Base-by-base conservation (phyloP, 2,888 invertebrate genomes). In the Steinernema hermaphroditum region DNA sequence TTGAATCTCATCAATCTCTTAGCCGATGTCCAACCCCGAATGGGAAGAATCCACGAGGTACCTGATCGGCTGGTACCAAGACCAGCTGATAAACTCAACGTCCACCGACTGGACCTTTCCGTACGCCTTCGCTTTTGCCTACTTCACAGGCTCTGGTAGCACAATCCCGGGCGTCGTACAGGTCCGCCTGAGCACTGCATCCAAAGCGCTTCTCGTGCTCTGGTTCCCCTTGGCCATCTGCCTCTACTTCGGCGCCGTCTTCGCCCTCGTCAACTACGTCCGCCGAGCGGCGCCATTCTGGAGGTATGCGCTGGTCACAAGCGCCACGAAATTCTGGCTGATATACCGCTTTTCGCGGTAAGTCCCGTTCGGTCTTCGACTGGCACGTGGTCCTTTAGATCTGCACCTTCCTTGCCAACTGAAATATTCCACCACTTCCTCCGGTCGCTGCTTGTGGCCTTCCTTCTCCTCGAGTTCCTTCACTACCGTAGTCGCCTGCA, bases 11-110 rank as follows among this genome's bases (percentile, higher is more conserved):
- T n/a, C n/a, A n/a, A n/a, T n/a, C n/a, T n/a, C 32, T 9, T 32
- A 62, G 62, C 62, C 62, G 32, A 62, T 62, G 62, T 32, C 62
- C 34, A 62, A 62, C 27, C 29, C 62, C 29, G 62, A 62, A 62
- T 62, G 62, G 62, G 62, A 62, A 32, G 62, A 62, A 32, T 62
- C 62, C 1, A 62, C 62, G 1, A 29, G 62, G 16, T 62, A 62
- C 19, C 32, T 62, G 1, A 29, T 62, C 32, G 29, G 32, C 14
- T 34, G 62, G 29, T 34, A 62, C 34, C 32, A 62, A 19, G 12
- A 32, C 8, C 6, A 62, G n/a, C 62, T 62, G 4, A 2, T 32
- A 29, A 62, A 62, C 62, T 4, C 16, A 16, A 62, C 62, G 16
- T 24, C 62, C 9, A 62, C 62, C 4, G 34, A 32, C 2, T 62